phyloP scores from a whole-genome alignment of 2,888 invertebrate genomes.

The Caradrina kadenii region DNA sequence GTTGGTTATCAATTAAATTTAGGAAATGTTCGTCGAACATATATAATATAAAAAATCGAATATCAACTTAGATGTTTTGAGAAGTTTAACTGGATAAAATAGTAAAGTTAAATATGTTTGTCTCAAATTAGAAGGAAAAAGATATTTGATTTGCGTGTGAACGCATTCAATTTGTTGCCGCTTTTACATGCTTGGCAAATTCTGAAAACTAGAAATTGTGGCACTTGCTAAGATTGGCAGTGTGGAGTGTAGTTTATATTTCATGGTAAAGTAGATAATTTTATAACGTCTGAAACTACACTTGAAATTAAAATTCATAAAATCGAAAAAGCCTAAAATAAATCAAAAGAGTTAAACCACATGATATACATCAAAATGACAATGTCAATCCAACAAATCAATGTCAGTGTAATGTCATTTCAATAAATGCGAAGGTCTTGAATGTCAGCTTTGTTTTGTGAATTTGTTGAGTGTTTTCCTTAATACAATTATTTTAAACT shows the following conservation, averaged over 20 bases:
- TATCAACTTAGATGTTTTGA: neutral
- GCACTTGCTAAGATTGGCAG: too few relatives aligned
- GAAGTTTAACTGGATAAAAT: neutral
- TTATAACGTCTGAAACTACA: too few relatives aligned
- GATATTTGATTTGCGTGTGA: neutral
- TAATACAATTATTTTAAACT: neutral
- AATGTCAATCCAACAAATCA: neutral
- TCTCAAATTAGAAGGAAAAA: neutral
- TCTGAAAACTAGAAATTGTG: too few relatives aligned
- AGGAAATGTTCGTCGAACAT: neutral
- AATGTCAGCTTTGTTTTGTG: constrained; percentile 43
- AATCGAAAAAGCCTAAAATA: too few relatives aligned
- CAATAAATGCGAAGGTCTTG: constrained; percentile 26
- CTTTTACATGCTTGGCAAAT: neutral
- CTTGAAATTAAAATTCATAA: too few relatives aligned
- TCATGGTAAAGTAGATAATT: too few relatives aligned
- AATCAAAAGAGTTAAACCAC: too few relatives aligned
- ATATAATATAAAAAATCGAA: neutral
- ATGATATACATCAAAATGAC: neutral
- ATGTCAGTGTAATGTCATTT: constrained; percentile 23
- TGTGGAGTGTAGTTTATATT: too few relatives aligned
- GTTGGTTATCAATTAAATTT: neutral
- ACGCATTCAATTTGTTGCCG: constrained; percentile 1
- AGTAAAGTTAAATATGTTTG: neutral
- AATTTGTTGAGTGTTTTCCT: constrained; percentile 29